These are phyloP conservation scores for Pavo muticus DNA, from an alignment of 2,113 vertebrate genomes.

Conservation along the genomic window DNA sequence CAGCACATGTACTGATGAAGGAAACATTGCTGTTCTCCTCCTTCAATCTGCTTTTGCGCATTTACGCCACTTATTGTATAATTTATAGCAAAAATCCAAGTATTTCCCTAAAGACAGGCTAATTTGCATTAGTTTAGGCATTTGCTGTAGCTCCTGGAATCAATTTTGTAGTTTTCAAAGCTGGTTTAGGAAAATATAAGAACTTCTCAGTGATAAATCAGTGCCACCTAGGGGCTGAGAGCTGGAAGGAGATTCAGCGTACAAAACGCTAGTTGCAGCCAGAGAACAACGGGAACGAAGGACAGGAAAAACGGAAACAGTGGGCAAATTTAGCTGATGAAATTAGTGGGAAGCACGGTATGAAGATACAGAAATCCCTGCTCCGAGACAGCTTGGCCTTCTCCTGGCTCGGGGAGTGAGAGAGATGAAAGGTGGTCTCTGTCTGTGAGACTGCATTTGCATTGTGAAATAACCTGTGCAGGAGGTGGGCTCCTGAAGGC, in stretches of 20 bases:
- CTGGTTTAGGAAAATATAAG: rapidly evolving
- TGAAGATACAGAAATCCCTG: not conserved
- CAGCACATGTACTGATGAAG: not conserved
- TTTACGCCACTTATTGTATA: not conserved
- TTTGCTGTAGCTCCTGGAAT: rapidly evolving
- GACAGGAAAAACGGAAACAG: not conserved
- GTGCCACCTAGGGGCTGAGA: constrained; percentile 59
- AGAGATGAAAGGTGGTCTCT: not conserved
- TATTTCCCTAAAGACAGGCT: not conserved
- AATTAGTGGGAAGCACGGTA: not conserved
- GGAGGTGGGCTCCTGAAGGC: not conserved
- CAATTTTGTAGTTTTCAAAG: not conserved
- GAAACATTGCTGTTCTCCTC: not conserved
- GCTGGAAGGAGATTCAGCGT: not conserved
- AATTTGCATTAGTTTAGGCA: not conserved
- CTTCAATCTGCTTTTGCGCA: not conserved
- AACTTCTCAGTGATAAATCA: not conserved
- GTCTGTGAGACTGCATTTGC: not conserved
- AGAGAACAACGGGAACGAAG: rapidly evolving
- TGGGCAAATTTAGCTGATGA: rapidly evolving
- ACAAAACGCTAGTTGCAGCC: not conserved
- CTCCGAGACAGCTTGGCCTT: not conserved
- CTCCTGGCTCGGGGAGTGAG: not conserved
- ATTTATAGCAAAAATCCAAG: not conserved
- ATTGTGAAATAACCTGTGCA: not conserved